A percentile compares a stretch with the other conserved stretches of the same genome.
Conservation (phyloP, 2,888 invertebrate genomes). For the Amiota communis region DNA sequence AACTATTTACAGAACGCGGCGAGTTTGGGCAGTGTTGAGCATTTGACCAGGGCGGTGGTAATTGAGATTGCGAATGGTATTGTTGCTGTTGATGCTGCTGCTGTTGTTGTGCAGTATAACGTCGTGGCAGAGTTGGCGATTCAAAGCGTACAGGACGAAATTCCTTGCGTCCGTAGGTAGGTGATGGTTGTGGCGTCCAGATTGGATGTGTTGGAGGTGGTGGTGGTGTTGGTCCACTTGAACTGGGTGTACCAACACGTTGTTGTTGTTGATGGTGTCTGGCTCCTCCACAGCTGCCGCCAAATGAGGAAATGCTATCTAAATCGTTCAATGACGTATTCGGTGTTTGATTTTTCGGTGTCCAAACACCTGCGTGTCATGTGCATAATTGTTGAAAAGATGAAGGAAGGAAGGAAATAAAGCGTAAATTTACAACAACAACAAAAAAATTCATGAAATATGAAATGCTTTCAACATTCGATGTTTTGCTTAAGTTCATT, state of each 20-base stretch:
- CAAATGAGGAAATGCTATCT: constrained; percentile 32
- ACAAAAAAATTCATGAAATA: too few relatives aligned
- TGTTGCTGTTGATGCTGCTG: constrained; percentile 42
- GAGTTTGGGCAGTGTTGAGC: constrained; percentile 38
- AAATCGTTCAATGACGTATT: constrained; percentile 65
- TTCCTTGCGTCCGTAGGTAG: constrained; percentile 81
- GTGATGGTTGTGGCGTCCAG: constrained; percentile 87
- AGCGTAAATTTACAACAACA: constrained; percentile 2
- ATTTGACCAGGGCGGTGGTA: constrained; percentile 55
- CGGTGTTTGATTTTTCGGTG: constrained; percentile 68
- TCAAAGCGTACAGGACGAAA: constrained; percentile 87
- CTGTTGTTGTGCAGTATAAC: constrained; percentile 62
- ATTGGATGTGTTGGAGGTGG: constrained; percentile 80
- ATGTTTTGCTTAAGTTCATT: too few relatives aligned
- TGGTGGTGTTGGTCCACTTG: constrained; percentile 71
- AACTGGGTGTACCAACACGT: constrained; percentile 60
- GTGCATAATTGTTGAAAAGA: constrained; percentile 31
- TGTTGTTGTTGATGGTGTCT: neutral
- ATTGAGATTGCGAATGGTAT: constrained; percentile 33
- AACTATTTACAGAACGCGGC: constrained; percentile 52
- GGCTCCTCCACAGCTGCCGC: constrained; percentile 2
- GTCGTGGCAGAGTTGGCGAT: constrained; percentile 78
- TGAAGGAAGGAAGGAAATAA: constrained; percentile 6
- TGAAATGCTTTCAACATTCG: too few relatives aligned
- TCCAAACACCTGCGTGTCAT: constrained; percentile 68